Evolutionary conservation across 2,888 invertebrate genomes (phyloP).

Genomic region (Unio pictorum): DNA sequence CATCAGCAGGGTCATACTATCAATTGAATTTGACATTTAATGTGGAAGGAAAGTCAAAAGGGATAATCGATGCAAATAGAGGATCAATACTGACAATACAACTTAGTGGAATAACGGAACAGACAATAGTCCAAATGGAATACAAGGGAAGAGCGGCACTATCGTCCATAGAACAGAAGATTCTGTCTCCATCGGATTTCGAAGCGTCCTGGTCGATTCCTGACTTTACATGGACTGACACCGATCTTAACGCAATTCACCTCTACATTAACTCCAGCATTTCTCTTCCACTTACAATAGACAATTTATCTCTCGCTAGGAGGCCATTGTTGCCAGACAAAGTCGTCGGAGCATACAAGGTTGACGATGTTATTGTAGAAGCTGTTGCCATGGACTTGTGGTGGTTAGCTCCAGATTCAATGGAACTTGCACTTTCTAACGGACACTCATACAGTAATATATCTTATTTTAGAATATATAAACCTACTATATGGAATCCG

Average conservation of each 20-base stretch:
- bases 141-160: constrained; percentile 33
- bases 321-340: constrained; percentile 44
- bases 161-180: constrained; percentile 14
- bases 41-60: constrained; percentile 44
- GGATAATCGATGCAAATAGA: constrained; percentile 48
- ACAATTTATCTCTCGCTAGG: constrained; percentile 34
- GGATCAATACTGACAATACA: constrained; percentile 40
- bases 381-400: constrained; percentile 48
- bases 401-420: constrained; percentile 51
- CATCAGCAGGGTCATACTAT: constrained; percentile 13
- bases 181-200: constrained; percentile 19
- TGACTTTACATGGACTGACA: constrained; percentile 51
- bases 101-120: constrained; percentile 24
- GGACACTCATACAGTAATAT: constrained; percentile 29
- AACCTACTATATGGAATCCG: constrained; percentile 42
- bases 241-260: constrained; percentile 35
- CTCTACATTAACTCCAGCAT: constrained; percentile 30
- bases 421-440: constrained; percentile 36
- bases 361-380: constrained; percentile 44
- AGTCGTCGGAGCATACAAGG: constrained; percentile 28
- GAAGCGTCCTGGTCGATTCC: constrained; percentile 35
- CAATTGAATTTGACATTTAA: constrained; percentile 30
- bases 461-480: constrained; percentile 48
- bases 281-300: constrained; percentile 23
- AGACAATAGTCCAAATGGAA: constrained; percentile 20